Conservation (phyloP, 2,113 vertebrate genomes). For the Antigone vipio region DNA sequence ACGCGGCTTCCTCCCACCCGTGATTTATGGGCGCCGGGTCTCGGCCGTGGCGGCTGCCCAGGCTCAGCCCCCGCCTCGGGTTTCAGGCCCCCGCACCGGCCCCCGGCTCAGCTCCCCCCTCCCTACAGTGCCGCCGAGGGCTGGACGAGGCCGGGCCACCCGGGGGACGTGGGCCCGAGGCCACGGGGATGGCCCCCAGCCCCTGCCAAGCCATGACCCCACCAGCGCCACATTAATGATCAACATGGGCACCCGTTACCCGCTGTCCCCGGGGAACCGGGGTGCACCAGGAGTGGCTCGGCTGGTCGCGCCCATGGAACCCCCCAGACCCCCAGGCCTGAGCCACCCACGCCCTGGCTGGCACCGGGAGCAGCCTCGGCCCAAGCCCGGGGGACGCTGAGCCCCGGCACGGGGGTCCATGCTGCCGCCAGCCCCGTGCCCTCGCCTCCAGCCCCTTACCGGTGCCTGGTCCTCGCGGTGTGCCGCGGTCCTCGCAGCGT, state of each 20-base stretch:
- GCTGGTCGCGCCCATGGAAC: not conserved
- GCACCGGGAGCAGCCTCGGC: not conserved
- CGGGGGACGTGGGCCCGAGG: not conserved
- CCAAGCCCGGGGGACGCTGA: rapidly evolving
- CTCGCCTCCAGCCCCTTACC: not conserved
- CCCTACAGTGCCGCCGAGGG: not conserved
- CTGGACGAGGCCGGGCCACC: not conserved
- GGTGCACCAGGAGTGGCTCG: not conserved
- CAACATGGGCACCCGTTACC: not conserved
- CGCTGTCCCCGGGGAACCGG: not conserved
- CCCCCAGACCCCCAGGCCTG: not conserved
- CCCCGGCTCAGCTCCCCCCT: not conserved
- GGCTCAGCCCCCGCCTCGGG: not conserved
- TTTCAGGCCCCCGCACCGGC: not conserved
- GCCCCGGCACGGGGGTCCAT: not conserved
- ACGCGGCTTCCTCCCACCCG: not conserved
- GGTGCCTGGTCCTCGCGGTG: not conserved
- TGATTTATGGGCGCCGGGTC: not conserved
- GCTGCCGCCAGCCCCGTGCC: not conserved
- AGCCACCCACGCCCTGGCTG: not conserved
- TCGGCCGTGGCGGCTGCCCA: too few species aligned
- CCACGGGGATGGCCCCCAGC: not conserved
- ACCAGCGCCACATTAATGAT: rapidly evolving
- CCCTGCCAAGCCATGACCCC: rapidly evolving
- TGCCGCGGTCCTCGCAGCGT: not conserved